These are phyloP conservation scores for Laupala kohalensis DNA, from an alignment of 1,140 invertebrate genomes.

Conservation along the genomic window DNA sequence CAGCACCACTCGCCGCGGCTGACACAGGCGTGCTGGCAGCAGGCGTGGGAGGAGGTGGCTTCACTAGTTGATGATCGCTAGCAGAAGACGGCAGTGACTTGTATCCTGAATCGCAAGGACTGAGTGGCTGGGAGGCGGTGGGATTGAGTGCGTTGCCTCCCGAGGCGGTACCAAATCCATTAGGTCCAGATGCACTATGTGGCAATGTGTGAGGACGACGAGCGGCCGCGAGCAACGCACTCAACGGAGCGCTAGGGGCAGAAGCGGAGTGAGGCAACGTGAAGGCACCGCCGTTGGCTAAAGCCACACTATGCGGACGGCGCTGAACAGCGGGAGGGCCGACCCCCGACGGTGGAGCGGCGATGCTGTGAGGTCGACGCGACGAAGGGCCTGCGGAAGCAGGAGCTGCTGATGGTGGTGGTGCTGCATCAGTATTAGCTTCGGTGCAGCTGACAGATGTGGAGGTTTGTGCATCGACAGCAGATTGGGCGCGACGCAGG, in stretches of 20 bases:
- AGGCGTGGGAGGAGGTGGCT: constrained; percentile 24
- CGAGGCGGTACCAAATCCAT: constrained; percentile 27
- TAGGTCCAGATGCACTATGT: too few relatives aligned
- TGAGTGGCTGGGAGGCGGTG: constrained; percentile 21
- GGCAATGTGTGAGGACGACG: constrained; percentile 27
- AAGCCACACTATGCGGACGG: constrained; percentile 17
- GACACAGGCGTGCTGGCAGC: constrained; percentile 20
- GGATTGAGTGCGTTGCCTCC: constrained; percentile 19
- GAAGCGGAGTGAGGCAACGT: constrained; percentile 28
- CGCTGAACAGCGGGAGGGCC: constrained; percentile 23
- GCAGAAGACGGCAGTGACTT: constrained; percentile 38
- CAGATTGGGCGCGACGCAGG: constrained; percentile 23
- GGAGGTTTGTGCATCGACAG: constrained; percentile 25
- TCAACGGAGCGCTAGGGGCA: constrained; percentile 26
- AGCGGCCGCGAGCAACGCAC: constrained; percentile 21
- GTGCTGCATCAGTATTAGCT: constrained; percentile 16
- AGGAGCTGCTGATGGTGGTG: constrained; percentile 22
- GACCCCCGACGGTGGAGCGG: constrained; percentile 17
- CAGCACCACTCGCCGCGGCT: constrained; percentile 5
- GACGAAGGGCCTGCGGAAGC: constrained; percentile 21
- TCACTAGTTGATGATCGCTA: constrained; percentile 47
- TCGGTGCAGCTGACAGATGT: too few relatives aligned
- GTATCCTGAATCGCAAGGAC: constrained; percentile 38
- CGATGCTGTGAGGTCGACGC: constrained; percentile 17
- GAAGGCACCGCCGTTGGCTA: constrained; percentile 26